A percentile compares a stretch with the other conserved stretches of the same genome.
Evolutionary conservation across 1,140 invertebrate genomes (phyloP).

Genomic region (Pygmarrhopalites habei): DNA sequence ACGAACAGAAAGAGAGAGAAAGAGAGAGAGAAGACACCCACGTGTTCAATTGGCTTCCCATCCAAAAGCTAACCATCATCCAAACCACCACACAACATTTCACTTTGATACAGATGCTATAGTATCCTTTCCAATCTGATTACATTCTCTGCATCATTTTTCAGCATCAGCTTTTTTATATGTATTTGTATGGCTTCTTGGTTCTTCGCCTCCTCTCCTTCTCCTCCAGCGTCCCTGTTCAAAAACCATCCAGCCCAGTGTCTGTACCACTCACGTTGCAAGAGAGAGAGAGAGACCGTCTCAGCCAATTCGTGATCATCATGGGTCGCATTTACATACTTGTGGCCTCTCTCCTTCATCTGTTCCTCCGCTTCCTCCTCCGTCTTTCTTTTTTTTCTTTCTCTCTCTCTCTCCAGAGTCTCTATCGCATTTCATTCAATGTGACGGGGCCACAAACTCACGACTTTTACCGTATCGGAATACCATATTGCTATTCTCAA

Average conservation of each 20-base stretch:
- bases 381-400: not conserved
- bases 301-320: constrained; percentile 15
- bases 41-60: constrained; percentile 4
- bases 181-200: too few relatives aligned
- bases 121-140: constrained; percentile 23
- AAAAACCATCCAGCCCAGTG: not conserved
- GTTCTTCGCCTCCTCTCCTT: not conserved
- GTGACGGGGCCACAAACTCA: not conserved
- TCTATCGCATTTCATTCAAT: not conserved
- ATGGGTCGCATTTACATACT: constrained; percentile 30
- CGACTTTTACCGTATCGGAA: not conserved
- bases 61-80: too few relatives aligned
- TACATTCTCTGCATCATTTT: constrained; percentile 26
- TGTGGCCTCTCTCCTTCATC: constrained; percentile 26
- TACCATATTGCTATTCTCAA: not conserved
- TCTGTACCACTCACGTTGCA: not conserved
- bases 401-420: too few relatives aligned
- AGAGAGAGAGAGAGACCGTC: constrained; percentile 4
- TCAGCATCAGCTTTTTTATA: too few relatives aligned
- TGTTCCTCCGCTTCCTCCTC: not conserved
- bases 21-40: too few relatives aligned
- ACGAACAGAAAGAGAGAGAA: not conserved
- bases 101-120: constrained; percentile 25
- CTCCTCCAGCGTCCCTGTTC: too few relatives aligned
- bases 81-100: constrained; percentile 6